phyloP scores from a whole-genome alignment of 1,140 invertebrate genomes.

The Drosophila melanica region DNA sequence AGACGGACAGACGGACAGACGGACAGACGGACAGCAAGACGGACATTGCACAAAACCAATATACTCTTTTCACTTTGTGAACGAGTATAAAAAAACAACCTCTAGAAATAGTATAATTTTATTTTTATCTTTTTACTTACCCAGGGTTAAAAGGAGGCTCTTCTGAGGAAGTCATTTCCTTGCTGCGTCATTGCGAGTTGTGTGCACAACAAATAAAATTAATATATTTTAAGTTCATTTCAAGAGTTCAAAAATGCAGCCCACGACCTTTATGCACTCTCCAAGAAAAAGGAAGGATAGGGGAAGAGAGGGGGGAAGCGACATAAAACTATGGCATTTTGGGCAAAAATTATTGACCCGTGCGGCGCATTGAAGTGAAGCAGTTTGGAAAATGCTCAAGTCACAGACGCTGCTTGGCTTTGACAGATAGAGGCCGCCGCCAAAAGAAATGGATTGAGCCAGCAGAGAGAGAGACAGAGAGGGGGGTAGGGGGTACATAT shows the following conservation, averaged over 20 bases:
- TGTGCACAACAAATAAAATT: conserved; percentile 22
- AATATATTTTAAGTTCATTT: conserved; percentile 27
- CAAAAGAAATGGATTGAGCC: too few relatives aligned
- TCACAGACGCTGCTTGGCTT: conserved; percentile 25
- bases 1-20: too few relatives aligned
- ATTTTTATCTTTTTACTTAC: neutral
- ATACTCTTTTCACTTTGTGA: too few relatives aligned
- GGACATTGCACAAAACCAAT: too few relatives aligned
- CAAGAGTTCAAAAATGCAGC: conserved; percentile 37
- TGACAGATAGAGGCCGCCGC: conserved; percentile 40
- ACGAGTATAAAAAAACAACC: neutral
- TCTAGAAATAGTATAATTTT: neutral
- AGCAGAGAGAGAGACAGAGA: neutral
- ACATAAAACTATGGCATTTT: conserved; percentile 19
- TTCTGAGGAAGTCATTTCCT: conserved; percentile 15
- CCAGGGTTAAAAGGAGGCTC: neutral
- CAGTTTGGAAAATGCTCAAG: conserved; percentile 54
- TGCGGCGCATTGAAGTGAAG: conserved; percentile 52
- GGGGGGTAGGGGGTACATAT: neutral
- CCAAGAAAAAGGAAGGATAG: neutral
- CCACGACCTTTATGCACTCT: conserved; percentile 50
- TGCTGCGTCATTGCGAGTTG: conserved; percentile 31
- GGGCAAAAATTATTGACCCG: conserved; percentile 54
- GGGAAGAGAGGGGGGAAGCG: too few relatives aligned
- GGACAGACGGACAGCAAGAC: too few relatives aligned